Percentiles rank a stretch among this genome's conserved stretches.
These are phyloP conservation scores for Acanthopagrus latus DNA, from an alignment of 2,797 vertebrate species.

Conservation along the genomic window DNA sequence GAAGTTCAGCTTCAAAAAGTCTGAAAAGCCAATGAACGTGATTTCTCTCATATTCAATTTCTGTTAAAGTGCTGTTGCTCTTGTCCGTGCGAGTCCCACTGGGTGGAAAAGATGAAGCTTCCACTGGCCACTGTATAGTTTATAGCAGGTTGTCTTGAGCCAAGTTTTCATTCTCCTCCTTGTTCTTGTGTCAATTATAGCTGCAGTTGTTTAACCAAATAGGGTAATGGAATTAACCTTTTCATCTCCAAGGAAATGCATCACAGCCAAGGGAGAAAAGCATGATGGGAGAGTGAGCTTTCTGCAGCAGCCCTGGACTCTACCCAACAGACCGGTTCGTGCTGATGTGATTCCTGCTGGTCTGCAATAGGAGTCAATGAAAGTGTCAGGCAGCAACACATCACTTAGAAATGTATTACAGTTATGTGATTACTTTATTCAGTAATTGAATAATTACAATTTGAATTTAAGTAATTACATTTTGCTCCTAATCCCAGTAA, in stretches of 20 bases:
- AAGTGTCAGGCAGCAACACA: background rate
- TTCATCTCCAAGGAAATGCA: constrained; percentile 53
- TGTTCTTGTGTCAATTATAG: constrained; percentile 66
- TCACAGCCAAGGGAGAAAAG: constrained; percentile 57
- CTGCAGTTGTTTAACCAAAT: constrained; percentile 66
- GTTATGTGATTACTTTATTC: background rate
- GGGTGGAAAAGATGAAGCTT: constrained; percentile 10
- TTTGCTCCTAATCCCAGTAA: background rate
- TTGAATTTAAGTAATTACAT: background rate
- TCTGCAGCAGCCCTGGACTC: constrained; percentile 1
- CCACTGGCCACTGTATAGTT: background rate
- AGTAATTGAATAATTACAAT: constrained; percentile 1
- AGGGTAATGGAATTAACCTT: constrained; percentile 79
- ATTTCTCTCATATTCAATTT: constrained; percentile 41
- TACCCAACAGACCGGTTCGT: no score
- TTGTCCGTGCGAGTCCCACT: background rate
- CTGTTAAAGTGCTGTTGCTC: constrained; percentile 12
- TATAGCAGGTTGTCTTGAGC: constrained; percentile 45
- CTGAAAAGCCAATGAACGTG: constrained; percentile 40
- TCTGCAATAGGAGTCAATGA: background rate
- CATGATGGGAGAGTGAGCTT: constrained; percentile 16
- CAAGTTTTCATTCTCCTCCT: constrained; percentile 52
- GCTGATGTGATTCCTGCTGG: background rate
- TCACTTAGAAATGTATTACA: background rate
- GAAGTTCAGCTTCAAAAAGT: constrained; percentile 27